Evolutionary conservation across 1,140 invertebrate genomes (phyloP).

Genomic region (Globodera ellingtonae): DNA sequence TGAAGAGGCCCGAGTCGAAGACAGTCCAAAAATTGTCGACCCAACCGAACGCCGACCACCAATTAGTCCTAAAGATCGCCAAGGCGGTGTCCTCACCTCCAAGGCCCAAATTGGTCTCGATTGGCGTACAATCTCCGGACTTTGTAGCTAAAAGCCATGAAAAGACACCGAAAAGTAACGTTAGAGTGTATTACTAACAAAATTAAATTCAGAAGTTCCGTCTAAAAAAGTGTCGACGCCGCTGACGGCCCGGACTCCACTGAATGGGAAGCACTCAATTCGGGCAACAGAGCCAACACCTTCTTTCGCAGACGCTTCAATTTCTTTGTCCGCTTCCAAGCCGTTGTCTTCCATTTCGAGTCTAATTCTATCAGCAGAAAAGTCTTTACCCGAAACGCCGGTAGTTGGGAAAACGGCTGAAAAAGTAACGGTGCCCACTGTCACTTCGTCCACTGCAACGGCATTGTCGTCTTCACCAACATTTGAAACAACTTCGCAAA

Average conservation of each 20-base stretch:
- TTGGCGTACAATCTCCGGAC: constrained; percentile 26
- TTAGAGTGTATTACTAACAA: not conserved
- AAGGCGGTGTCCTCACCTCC: not conserved
- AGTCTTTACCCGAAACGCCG: not conserved
- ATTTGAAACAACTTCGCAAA: not conserved
- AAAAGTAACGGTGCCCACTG: not conserved
- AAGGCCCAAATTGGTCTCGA: constrained; percentile 22
- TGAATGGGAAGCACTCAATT: not conserved
- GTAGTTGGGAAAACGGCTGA: not conserved
- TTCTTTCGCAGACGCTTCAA: not conserved
- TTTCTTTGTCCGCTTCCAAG: no score
- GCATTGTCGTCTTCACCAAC: not conserved
- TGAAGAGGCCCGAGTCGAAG: not conserved
- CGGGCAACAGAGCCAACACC: not conserved
- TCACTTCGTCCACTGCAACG: not conserved
- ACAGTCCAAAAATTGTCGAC: not conserved
- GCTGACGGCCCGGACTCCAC: no score
- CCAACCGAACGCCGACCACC: not conserved
- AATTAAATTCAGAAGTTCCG: not conserved
- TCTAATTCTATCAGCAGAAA: not conserved
- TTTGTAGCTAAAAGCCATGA: constrained; percentile 1
- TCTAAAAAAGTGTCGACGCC: not conserved
- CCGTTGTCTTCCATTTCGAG: not conserved
- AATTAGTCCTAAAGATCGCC: not conserved
- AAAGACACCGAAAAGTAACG: constrained; percentile 9